A percentile compares a stretch with the other conserved stretches of the same genome.
Conservation (phyloP, 2,113 vertebrate genomes). For the Ceratotherium simum region DNA sequence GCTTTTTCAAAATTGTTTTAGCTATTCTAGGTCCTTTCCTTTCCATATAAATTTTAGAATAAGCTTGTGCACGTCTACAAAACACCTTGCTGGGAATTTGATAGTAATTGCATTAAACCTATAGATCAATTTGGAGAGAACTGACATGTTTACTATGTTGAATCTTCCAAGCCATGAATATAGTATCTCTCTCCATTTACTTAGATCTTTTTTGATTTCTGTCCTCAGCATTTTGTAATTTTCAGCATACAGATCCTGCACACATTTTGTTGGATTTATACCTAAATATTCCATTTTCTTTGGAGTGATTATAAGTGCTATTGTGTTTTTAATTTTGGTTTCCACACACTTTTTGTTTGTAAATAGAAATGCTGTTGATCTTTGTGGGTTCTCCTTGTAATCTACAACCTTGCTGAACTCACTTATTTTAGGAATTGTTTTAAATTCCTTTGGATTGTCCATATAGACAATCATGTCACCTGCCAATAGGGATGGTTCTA, state of each 20-base stretch:
- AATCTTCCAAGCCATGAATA: not conserved
- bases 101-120: not conserved
- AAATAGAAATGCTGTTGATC: not conserved
- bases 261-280: conserved; percentile 28
- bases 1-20: conserved; percentile 20
- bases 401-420: not conserved
- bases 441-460: not conserved
- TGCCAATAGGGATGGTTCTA: not conserved
- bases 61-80: not conserved
- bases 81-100: not conserved
- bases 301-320: not conserved
- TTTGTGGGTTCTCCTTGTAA: not conserved
- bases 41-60: conserved; percentile 5
- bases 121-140: conserved; percentile 19
- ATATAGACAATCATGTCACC: not conserved
- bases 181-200: not conserved
- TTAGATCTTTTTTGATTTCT: not conserved
- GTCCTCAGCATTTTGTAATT: conserved; percentile 24
- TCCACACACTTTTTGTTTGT: conserved; percentile 2
- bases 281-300: conserved; percentile 37
- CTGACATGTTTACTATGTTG: not conserved
- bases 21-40: not conserved
- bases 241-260: not conserved
- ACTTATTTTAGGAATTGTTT: not conserved
- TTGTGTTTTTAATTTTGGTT: not conserved